phyloP scores from a whole-genome alignment of 2,113 vertebrate species.

The Coracopsis vasa region DNA sequence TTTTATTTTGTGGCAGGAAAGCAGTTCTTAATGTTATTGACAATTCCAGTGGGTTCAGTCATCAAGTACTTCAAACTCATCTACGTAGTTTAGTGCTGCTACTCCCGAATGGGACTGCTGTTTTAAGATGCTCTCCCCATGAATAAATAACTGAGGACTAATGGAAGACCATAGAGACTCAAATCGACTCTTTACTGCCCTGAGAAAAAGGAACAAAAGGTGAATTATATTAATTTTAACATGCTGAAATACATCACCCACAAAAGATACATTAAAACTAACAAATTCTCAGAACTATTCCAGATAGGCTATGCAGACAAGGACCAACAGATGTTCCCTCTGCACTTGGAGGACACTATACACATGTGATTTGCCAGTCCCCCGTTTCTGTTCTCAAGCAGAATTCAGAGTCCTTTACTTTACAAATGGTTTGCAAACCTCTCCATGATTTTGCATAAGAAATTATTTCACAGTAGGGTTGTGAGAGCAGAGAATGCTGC shows the following conservation, averaged over 20 bases:
- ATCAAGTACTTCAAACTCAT: not conserved
- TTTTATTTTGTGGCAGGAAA: constrained; percentile 45
- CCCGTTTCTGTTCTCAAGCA: not conserved
- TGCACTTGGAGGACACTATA: not conserved
- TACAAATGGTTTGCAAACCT: not conserved
- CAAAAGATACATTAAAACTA: not conserved
- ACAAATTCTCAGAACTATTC: not conserved
- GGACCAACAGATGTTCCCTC: not conserved
- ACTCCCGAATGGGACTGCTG: not conserved
- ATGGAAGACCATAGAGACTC: not conserved
- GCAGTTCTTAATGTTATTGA: constrained; percentile 15
- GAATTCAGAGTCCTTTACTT: not conserved
- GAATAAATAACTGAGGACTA: constrained; percentile 46
- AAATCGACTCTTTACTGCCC: not conserved
- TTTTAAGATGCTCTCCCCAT: not conserved
- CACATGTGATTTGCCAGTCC: not conserved
- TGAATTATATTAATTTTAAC: not conserved
- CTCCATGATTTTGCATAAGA: not conserved
- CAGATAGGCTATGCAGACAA: not conserved
- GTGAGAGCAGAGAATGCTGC: not conserved
- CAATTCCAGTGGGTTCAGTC: not conserved
- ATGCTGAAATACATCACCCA: not conserved
- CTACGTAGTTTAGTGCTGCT: not conserved
- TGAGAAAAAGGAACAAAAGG: not conserved
- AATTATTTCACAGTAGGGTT: not conserved